Evolutionary conservation across 2,797 vertebrate genomes (phyloP).

Genomic region (Moxostoma hubbsi): DNA sequence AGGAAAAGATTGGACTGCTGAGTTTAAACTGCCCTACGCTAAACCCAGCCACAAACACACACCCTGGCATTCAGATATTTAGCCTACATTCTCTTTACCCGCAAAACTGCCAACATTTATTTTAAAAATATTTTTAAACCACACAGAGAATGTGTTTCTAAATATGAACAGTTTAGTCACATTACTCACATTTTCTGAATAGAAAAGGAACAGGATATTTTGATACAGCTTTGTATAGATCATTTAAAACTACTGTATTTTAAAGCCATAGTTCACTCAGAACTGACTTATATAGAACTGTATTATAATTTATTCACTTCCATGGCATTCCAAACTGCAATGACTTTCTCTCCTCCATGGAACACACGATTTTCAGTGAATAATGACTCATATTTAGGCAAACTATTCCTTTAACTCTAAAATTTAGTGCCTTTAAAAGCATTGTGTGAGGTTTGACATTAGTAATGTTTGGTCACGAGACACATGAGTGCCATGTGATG

Average conservation of each 20-base stretch:
- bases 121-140: conserved; percentile 30
- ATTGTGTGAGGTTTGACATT: too few species aligned
- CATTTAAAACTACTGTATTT: neutral
- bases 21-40: conserved; percentile 33
- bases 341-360: too few species aligned
- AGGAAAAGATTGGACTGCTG: conserved; percentile 57
- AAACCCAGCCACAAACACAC: conserved; percentile 3
- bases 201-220: neutral
- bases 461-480: too few species aligned
- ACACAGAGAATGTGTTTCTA: conserved; percentile 15
- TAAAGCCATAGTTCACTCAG: neutral
- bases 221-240: neutral
- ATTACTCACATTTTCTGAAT: neutral
- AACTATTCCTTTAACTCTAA: too few species aligned
- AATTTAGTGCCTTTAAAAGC: too few species aligned
- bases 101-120: conserved; percentile 10
- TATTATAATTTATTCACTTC: too few species aligned
- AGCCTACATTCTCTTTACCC: conserved; percentile 16
- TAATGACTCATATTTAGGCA: too few species aligned
- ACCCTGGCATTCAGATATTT: conserved; percentile 16
- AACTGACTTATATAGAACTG: too few species aligned
- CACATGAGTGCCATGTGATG: too few species aligned
- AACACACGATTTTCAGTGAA: too few species aligned
- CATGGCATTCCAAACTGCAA: too few species aligned
- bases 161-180: conserved; percentile 18